Evolutionary conservation across 2,797 vertebrate genomes (phyloP).

Genomic region (Anas flavirostris): DNA sequence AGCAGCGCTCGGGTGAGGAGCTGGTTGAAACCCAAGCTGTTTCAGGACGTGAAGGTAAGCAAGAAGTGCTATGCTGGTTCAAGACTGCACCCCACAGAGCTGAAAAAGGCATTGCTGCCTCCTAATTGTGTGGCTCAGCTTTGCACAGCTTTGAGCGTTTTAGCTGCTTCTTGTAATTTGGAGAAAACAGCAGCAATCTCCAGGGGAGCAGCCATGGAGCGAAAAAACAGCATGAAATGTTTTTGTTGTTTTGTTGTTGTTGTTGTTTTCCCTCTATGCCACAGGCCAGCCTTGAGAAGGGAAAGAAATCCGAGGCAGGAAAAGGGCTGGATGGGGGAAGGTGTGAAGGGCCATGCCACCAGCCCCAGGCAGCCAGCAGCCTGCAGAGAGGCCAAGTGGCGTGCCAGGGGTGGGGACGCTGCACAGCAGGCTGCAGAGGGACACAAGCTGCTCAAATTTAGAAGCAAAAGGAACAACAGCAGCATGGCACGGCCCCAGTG

Average conservation of each 20-base stretch:
- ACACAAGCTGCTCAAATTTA: not conserved
- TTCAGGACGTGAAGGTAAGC: not conserved
- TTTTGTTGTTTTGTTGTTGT: not conserved
- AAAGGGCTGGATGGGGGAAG: not conserved
- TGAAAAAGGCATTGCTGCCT: slow-evolving; percentile 32
- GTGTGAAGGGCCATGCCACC: not conserved
- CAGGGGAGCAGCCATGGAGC: not conserved
- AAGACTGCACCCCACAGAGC: slow-evolving; percentile 54
- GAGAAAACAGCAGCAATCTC: slow-evolving; percentile 12
- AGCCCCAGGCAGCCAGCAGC: not conserved
- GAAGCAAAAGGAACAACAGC: not conserved
- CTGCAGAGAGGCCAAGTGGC: not conserved
- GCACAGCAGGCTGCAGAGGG: not conserved
- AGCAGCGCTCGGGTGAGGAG: not conserved
- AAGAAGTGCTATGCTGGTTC: not conserved
- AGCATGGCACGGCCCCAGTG: rapidly evolving
- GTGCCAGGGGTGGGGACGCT: not conserved
- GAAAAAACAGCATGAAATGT: not conserved
- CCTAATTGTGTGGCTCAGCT: not conserved
- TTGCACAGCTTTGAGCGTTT: not conserved
- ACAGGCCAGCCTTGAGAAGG: not conserved
- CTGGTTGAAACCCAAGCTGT: not conserved
- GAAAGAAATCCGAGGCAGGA: not conserved
- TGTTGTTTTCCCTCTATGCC: not conserved
- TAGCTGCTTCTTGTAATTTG: not conserved